Percentiles rank a stretch among this genome's conserved stretches.
Conservation (phyloP, 2,797 vertebrate genomes). For the Schizopygopsis pylzovi region DNA sequence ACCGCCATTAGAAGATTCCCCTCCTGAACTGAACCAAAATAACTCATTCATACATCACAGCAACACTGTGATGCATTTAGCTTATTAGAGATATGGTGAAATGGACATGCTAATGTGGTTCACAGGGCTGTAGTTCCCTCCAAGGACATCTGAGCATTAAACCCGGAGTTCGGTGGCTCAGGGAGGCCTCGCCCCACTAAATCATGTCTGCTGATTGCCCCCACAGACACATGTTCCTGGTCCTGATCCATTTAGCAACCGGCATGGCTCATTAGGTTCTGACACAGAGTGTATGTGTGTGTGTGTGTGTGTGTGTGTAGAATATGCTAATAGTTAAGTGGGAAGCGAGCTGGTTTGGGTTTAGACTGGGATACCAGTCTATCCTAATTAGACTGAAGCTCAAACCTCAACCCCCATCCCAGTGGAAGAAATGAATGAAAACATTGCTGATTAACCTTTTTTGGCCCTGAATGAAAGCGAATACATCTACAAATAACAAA, state of each 20-base stretch:
- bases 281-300: conserved; percentile 34
- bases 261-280: conserved; percentile 56
- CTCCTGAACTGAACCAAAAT: background rate
- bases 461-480: conserved; percentile 7
- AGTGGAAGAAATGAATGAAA: conserved; percentile 25
- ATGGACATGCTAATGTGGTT: conserved; percentile 14
- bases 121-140: background rate
- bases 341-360: conserved; percentile 6
- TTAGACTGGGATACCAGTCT: conserved; percentile 37
- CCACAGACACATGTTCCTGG: conserved; percentile 54
- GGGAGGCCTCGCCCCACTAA: conserved; percentile 49
- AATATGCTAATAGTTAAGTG: conserved; percentile 30
- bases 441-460: conserved; percentile 39
- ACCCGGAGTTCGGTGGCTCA: conserved; percentile 18
- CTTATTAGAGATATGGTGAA: conserved; percentile 23
- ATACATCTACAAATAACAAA: conserved; percentile 21
- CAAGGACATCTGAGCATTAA: conserved; percentile 11
- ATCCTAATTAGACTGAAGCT: conserved; percentile 75
- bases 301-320: conserved; percentile 25
- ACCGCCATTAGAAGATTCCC: background rate
- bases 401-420: conserved; percentile 58
- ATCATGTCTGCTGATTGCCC: conserved; percentile 53
- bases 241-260: conserved; percentile 65
- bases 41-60: conserved; percentile 12
- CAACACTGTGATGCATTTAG: conserved; percentile 13